These are phyloP conservation scores for Tylochromis polylepis DNA, from an alignment of 2,113 vertebrate genomes.

Conservation along the genomic window DNA sequence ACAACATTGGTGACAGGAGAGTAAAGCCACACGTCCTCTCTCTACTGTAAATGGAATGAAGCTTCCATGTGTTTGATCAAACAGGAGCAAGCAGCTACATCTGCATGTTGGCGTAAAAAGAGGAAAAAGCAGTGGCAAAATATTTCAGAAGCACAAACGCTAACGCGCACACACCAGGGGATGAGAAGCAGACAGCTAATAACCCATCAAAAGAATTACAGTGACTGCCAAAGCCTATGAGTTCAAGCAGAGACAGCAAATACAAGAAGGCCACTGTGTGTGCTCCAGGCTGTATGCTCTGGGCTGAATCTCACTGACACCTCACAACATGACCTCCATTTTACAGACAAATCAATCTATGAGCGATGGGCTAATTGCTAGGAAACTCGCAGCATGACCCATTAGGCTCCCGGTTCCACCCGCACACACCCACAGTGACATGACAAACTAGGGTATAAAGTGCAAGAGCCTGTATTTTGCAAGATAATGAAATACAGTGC, in stretches of 20 bases:
- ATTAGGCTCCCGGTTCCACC: constrained; percentile 24
- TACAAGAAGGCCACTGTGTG: constrained; percentile 2
- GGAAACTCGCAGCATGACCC: constrained; percentile 45
- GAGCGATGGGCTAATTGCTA: constrained; percentile 54
- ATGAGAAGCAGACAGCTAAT: constrained; percentile 47
- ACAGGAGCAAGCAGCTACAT: background rate
- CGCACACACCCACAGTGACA: constrained; percentile 2
- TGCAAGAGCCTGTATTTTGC: background rate
- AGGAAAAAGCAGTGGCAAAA: background rate
- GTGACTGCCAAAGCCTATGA: constrained; percentile 23
- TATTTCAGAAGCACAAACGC: constrained; percentile 1
- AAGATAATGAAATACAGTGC: background rate
- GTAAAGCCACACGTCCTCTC: background rate
- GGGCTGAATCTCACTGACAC: constrained; percentile 12
- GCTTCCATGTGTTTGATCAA: background rate
- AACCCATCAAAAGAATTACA: constrained; percentile 60
- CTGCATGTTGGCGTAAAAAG: background rate
- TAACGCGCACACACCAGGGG: constrained; percentile 25
- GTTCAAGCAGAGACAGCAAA: constrained; percentile 19
- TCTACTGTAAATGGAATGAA: background rate
- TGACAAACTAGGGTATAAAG: constrained; percentile 6
- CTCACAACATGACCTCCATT: constrained; percentile 51
- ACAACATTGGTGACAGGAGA: background rate
- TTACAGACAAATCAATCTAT: constrained; percentile 58
- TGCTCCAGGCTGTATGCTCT: background rate